These are phyloP conservation scores for Acipenser transmontanus DNA, from an alignment of 2,797 vertebrate species.

Conservation along the genomic window DNA sequence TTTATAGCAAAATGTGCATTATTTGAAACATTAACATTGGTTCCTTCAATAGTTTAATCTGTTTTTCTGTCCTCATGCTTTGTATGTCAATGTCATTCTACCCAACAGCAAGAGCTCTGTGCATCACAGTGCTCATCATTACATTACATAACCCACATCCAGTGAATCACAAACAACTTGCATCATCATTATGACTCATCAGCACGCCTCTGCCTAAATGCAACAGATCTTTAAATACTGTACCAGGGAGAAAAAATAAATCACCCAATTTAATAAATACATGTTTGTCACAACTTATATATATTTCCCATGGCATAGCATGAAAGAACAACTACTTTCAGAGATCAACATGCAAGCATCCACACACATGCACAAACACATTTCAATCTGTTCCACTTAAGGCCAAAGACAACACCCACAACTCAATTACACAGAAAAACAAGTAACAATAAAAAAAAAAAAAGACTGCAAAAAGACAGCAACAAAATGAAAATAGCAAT, in stretches of 20 bases:
- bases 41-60: no score
- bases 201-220: conserved; percentile 11
- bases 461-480: background rate
- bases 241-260: background rate
- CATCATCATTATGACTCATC: conserved; percentile 29
- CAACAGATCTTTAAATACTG: background rate
- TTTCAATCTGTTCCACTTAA: no score
- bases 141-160: conserved; percentile 44
- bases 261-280: no score
- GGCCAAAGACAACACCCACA: background rate
- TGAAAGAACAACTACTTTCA: no score
- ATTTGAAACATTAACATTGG: no score
- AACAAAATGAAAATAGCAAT: background rate
- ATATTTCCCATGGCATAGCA: no score
- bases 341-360: no score
- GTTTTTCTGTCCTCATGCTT: no score
- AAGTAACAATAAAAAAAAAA: background rate
- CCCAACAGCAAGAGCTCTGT: background rate
- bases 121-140: conserved; percentile 50
- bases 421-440: conserved; percentile 1
- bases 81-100: no score
- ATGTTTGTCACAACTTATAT: no score
- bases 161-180: conserved; percentile 39
- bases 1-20: no score
- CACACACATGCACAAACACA: no score